Base-by-base conservation (phyloP, 2,797 vertebrate species). In the Chrysocyon brachyurus region DNA sequence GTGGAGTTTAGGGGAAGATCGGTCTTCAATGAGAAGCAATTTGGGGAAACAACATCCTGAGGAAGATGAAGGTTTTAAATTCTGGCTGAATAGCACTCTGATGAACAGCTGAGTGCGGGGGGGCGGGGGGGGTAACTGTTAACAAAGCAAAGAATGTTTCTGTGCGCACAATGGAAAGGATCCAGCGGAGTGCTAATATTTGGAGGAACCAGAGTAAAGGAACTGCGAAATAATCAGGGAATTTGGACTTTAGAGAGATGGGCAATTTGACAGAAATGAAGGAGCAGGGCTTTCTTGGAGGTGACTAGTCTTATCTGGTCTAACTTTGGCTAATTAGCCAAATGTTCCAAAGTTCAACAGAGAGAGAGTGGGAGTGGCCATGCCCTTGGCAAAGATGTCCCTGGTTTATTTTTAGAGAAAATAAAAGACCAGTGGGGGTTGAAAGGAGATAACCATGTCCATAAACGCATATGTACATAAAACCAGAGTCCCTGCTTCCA, bases 391-490 rank as follows among this genome's bases (percentile, higher is more conserved):
- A 63, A 81, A 83, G 63, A 81, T 12, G 19, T 12, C 75, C 64
- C 12, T 24, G 52, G 77, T 49, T 81, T 36, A 87, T 33, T 82
- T 68, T 93, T 63, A 91, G 12, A 93, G 54, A 94, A 66, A 83
- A 88, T 61, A 86, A 90, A 95, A 66, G 9, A 31, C 15, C 59
- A 26, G n/a, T 22, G 61, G 77, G 56, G 12, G 16, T 63, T 36
- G 40, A 40, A n/a, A 54, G 17, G 19, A 78, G 21, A 40, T 12
- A 21, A 66, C 17, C 21, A 49, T 19, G 40, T 8, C 54, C 36
- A 21, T 49, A 61, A 33, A 54, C 26, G 82, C 15, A 12, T 46
- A 31, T 12, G n/a, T 12, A 56, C 15, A 9, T 46, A 77, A 91
- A 90, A 33, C 15, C 17, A 12, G 24, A 84, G 21, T 36, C 28